Percentiles rank a stretch among this genome's conserved stretches.
These are phyloP conservation scores for Trematocara variabile DNA, from an alignment of 2,113 vertebrate genomes.

Conservation along the genomic window DNA sequence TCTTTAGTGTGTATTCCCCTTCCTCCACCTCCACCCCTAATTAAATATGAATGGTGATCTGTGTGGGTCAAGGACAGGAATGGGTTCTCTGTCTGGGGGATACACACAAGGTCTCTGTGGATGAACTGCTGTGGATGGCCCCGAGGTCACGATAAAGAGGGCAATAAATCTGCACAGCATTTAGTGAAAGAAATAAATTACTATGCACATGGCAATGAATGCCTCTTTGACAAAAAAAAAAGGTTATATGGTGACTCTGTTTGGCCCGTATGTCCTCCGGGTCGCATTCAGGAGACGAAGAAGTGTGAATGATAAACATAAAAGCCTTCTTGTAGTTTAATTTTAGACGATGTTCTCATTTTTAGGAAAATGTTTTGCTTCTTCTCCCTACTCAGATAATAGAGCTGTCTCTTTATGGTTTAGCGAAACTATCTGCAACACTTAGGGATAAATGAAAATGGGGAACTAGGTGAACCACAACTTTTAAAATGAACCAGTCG, in stretches of 20 bases:
- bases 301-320: not conserved
- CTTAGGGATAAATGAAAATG: not conserved
- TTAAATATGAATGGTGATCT: conserved; percentile 66
- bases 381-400: not conserved
- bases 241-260: not conserved
- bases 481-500: not conserved
- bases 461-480: not conserved
- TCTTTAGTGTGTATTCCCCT: conserved; percentile 9
- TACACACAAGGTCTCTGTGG: conserved; percentile 53
- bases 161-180: conserved; percentile 30
- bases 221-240: conserved; percentile 17
- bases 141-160: not conserved
- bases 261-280: not conserved
- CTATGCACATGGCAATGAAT: conserved; percentile 9
- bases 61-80: conserved; percentile 62
- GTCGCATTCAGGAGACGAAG: not conserved
- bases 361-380: not conserved
- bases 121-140: not conserved
- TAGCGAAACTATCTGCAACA: not conserved
- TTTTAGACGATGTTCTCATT: not conserved
- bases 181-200: conserved; percentile 21
- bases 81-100: conserved; percentile 39
- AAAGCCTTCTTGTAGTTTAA: not conserved
- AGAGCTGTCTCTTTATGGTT: not conserved
- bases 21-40: conserved; percentile 27